Evolutionary conservation across 2,888 invertebrate genomes (phyloP), one percentile per base, ranked within the genome.

Genomic region (Petrophora chlorosata): DNA sequence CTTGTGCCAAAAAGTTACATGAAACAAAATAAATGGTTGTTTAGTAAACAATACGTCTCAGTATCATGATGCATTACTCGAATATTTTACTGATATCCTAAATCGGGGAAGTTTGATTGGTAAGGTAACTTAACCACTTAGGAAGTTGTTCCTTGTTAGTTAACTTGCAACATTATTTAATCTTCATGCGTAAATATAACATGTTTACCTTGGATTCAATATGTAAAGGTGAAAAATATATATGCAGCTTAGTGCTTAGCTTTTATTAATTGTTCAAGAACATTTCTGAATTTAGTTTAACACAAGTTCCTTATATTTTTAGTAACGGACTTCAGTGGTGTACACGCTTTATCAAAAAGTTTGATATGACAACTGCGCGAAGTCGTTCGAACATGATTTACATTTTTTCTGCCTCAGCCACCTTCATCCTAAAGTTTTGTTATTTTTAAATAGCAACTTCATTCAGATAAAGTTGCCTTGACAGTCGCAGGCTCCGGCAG

Each of bases 401-500:
- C 3, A 10, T 13, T 26, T 33, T 28, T 25, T 35, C 5, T 16
- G 15, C 8, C 15, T 22, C 8, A 30, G 23, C 29, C 29, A 36
- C 30, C 44, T 39, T 30, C 43, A 14, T 23, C 15, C 30, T 1
- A 35, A 15, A 22, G 19, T 33, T 53, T 36, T 28, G 32, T 40
- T 34, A 35, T 40, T 47, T 47, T 40, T 30, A 41, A 33, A 29
- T 25, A 39, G 17, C 8, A 42, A 38, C 32, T 42, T 43, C 22
- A 17, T 43, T n/a, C 43, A 35, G 50, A 39, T 23, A 52, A 50
- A 49, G 47, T 49, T 46, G 43, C 26, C 41, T 41, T 40, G 56
- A 54, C 55, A 51, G 36, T 46, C 28, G 49, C 49, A 59, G 62
- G 4, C 25, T 8, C 10, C n/a, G n/a, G n/a, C n/a, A 10, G 9